phyloP scores from a whole-genome alignment of 2,113 vertebrate genomes.

The Monopterus albus region DNA sequence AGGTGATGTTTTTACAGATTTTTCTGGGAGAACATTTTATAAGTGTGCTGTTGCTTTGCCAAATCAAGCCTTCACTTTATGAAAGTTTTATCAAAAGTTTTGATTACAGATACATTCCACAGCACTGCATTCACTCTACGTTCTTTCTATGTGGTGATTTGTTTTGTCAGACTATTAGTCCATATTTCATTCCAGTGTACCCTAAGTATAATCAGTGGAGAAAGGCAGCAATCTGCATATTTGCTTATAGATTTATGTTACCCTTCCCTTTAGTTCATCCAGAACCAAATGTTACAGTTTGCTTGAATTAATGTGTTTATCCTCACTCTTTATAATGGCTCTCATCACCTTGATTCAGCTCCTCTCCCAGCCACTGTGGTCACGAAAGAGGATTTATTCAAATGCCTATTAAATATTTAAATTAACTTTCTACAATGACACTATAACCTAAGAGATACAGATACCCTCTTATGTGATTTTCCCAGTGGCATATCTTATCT shows the following conservation, averaged over 20 bases:
- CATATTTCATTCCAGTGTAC: background rate
- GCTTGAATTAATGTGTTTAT: conserved; percentile 21
- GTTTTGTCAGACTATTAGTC: conserved; percentile 4
- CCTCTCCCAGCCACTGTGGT: conserved; percentile 3
- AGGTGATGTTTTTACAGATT: background rate
- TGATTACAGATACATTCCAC: background rate
- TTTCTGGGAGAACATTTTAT: background rate
- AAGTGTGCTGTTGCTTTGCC: background rate
- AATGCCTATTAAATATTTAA: conserved; percentile 10
- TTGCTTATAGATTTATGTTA: background rate
- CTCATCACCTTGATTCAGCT: conserved; percentile 2
- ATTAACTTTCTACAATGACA: too few species aligned
- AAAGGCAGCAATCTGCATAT: conserved; percentile 31
- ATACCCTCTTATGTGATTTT: too few species aligned
- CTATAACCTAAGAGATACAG: too few species aligned
- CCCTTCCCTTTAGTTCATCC: conserved; percentile 10
- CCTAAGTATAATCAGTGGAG: conserved; percentile 10
- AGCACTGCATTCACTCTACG: background rate
- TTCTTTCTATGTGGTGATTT: background rate
- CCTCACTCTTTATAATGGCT: conserved; percentile 14
- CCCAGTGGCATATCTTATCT: too few species aligned
- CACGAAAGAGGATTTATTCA: conserved; percentile 30
- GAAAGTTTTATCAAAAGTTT: background rate
- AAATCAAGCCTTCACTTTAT: conserved; percentile 4
- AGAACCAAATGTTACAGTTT: conserved; percentile 3